These are phyloP conservation scores for Phataginus tricuspis DNA, from an alignment of 2,797 vertebrate species.

Conservation along the genomic window DNA sequence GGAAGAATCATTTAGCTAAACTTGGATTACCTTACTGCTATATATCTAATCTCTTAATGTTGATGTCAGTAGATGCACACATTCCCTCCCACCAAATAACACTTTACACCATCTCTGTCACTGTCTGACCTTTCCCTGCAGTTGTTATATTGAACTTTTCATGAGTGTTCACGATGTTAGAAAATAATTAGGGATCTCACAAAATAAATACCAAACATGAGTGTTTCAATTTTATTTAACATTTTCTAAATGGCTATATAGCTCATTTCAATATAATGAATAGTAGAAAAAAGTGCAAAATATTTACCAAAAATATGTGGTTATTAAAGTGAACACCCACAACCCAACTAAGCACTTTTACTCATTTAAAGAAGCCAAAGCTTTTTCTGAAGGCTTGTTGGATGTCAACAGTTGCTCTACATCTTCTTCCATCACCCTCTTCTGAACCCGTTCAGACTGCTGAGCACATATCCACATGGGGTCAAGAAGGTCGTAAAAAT, in stretches of 20 bases:
- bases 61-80: not conserved
- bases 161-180: not conserved
- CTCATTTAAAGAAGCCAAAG: not conserved
- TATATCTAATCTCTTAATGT: not conserved
- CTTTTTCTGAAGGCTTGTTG: not conserved
- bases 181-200: conserved; percentile 31
- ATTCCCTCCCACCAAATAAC: not conserved
- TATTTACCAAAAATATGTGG: not conserved
- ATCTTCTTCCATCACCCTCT: not conserved
- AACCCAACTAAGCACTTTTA: not conserved
- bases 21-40: not conserved
- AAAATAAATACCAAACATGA: not conserved
- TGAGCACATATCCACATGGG: not conserved
- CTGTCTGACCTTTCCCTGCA: not conserved
- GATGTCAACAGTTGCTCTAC: not conserved
- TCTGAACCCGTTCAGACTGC: not conserved
- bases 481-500: not conserved
- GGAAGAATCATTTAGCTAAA: not conserved
- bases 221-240: conserved; percentile 67
- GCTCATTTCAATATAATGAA: not conserved
- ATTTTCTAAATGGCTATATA: not conserved
- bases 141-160: not conserved
- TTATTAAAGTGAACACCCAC: not conserved
- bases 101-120: not conserved
- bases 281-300: not conserved